Evolutionary conservation across 2,797 vertebrate genomes (phyloP), one percentile per base, ranked within the genome.

Genomic region (Choloepus didactylus): DNA sequence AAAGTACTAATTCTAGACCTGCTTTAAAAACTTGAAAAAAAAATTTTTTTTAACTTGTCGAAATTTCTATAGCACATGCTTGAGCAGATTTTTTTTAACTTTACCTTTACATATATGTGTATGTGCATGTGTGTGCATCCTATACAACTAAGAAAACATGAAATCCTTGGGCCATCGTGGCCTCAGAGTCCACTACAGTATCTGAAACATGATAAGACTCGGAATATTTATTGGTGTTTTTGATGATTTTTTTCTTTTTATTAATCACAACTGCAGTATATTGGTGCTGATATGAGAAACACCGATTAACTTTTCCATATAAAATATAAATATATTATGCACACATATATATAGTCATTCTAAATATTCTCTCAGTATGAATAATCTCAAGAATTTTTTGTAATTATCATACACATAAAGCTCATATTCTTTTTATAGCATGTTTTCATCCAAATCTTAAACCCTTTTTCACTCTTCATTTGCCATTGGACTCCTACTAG

Each of bases 401-500:
- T 89, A 92, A 90, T 80, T 46, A 59, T 90, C 95, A 6, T 44
- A 95, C 67, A 94, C 35, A 76, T 54, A 44, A 11, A 91, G 73
- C 85, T 80, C 91, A 93, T 72, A 88, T 69, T 95, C 93, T 86
- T 95, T 95, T 92, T 95, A 81, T 44, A 95, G 89, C 23, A 73
- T 89, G 94, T 93, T 96, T 96, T 88, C 87, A 70, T 89, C 81
- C 70, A 87, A 89, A 94, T 91, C 79, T 93, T 72, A 83, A 93
- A 76, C 46, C 84, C 69, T 80, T 94, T 95, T 91, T 89, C 86
- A 81, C 81, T 95, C 81, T 87, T 90, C 84, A 79, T 92, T 97
- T 92, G 92, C 92, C 85, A 81, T 2, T 87, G 75, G 97, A 96
- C 94, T 96, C 96, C 96, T 81, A 95, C 96, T 86, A 64, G 29